Base-by-base conservation (phyloP, 2,888 invertebrate species). In the Platycnemis pennipes region DNA sequence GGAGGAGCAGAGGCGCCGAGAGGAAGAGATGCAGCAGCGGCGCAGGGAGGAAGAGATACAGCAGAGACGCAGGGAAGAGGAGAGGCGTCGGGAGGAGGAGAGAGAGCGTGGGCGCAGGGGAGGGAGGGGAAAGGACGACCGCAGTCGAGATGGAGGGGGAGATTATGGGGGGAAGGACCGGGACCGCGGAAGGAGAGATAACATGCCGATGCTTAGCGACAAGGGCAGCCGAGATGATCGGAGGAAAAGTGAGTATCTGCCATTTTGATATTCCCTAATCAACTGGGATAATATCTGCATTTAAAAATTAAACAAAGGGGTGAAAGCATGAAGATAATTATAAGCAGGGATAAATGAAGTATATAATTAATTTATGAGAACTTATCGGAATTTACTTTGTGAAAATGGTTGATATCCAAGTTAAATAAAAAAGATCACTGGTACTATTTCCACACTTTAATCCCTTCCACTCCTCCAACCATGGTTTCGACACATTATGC, bases 51-150 rank as follows among this genome's bases (percentile, higher is more conserved):
- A 94, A 53, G 45, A 94, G 94, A 87, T 53, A 53, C 87, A 69
- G 46, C 88, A 94, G 94, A 46, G 88, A 89, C 69, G 94, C 44
- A 26, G 63, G 85, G 88, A 88, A 91, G 69, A 94, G 94, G 77
- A 86, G 56, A 45, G 94, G 69, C 89, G 86, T 94, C 45, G 45
- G 94, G 42, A 85, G 85, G 69, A 86, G 63, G 49, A 94, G 87
- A 56, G 69, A 69, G 63, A 87, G 88, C 49, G 94, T 46, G 56
- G 85, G n/a, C 26, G 94, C 86, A 89, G 91, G 49, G 87, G 49
- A 45, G 94, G 53, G 46, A 63, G 91, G 44, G 89, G 69, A 42
- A 46, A 94, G 88, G 94, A 89, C 37, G 88, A 53, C 63, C n/a
- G 86, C 53, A 63, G 94, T 42, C 49, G 94, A 56, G 94, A 69